Base-by-base conservation (phyloP, 2,113 vertebrate species). In the Corythoichthys intestinalis region DNA sequence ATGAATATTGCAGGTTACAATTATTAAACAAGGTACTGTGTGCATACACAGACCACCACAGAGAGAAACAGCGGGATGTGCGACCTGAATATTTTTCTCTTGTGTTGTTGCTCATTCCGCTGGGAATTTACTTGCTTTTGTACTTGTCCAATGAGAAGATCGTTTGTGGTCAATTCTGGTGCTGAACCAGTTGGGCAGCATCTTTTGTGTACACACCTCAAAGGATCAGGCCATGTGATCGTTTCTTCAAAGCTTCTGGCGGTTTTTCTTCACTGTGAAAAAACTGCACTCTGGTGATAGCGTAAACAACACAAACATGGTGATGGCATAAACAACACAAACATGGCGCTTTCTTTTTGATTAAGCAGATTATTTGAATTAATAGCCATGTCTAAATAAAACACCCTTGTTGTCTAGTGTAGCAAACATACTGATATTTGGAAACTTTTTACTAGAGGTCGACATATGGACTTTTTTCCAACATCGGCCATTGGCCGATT, bases 11-110 rank as follows among this genome's bases (percentile, higher is more conserved):
- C 11, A 2, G 5, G 2, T 44, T 74, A 46, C 65, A 44, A 8
- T 44, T 8, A 59, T 37, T 11, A 35, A 68, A 65, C 65, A 17
- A 11, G 20, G 38, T 54, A 65, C 61, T 35, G 15, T 64, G 57
- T 68, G 35, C 56, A 44, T 66, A 15, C 14, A 3, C 58, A 68
- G 67, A n/a, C 13, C 53, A 28, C 52, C 12, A 0, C 38, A 54
- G 13, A 20, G 6, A 72, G 41, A 60, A 66, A 63, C 65, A 53
- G 65, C 60, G 46, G 72, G 65, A 67, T 39, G 58, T 77, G 74
- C 82, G 83, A 77, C 87, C 85, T 84, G 78, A 83, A 88, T 84
- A 75, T 82, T 75, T 81, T 44, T 75, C 79, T 73, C 79, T 69
- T 69, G 54, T 64, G 61, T 86, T 87, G 79, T 83, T 75, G 69